Evolutionary conservation across 1,140 invertebrate genomes (phyloP), one percentile per base, ranked within the genome.

Genomic region (Drosophila nigrodunni): DNA sequence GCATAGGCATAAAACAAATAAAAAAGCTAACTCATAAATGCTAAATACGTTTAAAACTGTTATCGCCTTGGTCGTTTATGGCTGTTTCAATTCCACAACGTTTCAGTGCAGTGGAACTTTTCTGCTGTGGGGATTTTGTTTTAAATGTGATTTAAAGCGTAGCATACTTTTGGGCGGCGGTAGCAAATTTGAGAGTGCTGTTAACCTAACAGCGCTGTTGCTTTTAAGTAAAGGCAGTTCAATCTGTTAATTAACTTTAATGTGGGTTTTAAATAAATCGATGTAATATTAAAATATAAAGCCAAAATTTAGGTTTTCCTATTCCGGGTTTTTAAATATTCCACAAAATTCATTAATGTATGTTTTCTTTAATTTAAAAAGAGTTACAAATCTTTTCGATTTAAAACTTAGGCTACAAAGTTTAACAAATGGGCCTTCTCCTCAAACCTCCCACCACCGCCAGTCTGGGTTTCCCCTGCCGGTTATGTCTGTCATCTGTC

Each of bases 401-500:
- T 49, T 6, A 30, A 41, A 57, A 39, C 15, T 39, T 30, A 30
- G 6, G 25, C 25, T 30, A 30, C n/a, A 57, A 41, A 41, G 54
- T 57, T 10, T 11, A 9, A 30, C 49, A 30, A 11, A 10, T 50
- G 9, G 37, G 8, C 10, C 54, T 30, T 30, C 25, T 6, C 4
- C 25, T 30, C 25, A 30, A 4, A 30, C 25, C 25, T 30, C 25
- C 25, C 25, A 4, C 25, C 25, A 30, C 3, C 5, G 25, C 34
- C 30, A 39, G 35, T 46, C 25, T 68, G 57, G 52, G 21, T 35
- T 37, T 34, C 59, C 59, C 59, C 58, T 41, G 37, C 13, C 47
- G 44, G n/a, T 54, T 54, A 6, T 52, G 62, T 69, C 71, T 74
- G 66, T 54, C 47, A 46, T 34, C 71, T 69, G 71, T 74, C 71